Evolutionary conservation across 2,113 vertebrate genomes (phyloP), one percentile per base, ranked within the genome.

Genomic region (Dromiciops gliroides): DNA sequence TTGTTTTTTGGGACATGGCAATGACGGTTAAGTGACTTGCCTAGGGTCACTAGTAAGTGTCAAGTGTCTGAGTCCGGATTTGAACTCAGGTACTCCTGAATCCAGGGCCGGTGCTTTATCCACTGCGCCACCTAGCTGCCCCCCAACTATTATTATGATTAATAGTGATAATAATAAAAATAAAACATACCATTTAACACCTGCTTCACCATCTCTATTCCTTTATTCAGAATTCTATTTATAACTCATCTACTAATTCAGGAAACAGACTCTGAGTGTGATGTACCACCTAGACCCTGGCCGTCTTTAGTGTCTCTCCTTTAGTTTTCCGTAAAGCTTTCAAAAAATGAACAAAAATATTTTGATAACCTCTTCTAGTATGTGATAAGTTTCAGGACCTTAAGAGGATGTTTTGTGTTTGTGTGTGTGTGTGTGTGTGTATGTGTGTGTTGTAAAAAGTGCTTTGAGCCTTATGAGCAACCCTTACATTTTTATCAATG

Each of bases 341-440:
- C 0, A 14, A 44, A 89, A 31, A 0, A 0, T 44, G 2, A 10
- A 26, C 3, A 7, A n/a, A 90, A 50, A 50, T 6, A n/a, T 10
- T 51, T 49, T 28, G n/a, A 23, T 6, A 37, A 25, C 9, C 92
- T 49, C 93, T 26, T 56, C 51, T 52, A 94, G 48, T 0, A 91
- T 8, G 19, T 6, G 49, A 1, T 75, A 49, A 92, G 37, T 14
- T 47, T 23, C 50, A 91, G 25, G 50, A 88, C 23, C 23, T 94
- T 90, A 50, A 3, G 16, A 44, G 44, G 53, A 92, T 91, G n/a
- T n/a, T n/a, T n/a, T n/a, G n/a, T n/a, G n/a, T n/a, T n/a, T n/a
- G n/a, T n/a, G n/a, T n/a, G n/a, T n/a, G n/a, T n/a, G n/a, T n/a
- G n/a, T n/a, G n/a, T n/a, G n/a, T n/a, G n/a, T 16, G 23, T 90